Percentiles rank a stretch among this genome's conserved stretches.
Conservation (phyloP, 2,797 vertebrate genomes). For the Neopelma chrysocephalum region DNA sequence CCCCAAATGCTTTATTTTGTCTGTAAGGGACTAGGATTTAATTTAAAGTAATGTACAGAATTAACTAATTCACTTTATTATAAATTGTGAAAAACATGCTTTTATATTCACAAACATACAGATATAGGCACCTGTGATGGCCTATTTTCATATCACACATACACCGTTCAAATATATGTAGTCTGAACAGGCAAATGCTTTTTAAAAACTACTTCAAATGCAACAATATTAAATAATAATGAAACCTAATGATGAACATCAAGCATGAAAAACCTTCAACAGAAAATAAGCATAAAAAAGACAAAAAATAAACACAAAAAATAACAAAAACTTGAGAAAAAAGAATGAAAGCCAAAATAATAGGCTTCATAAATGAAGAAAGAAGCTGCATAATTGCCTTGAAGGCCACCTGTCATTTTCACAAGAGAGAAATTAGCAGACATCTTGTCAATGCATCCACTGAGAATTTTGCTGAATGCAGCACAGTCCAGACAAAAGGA, state of each 20-base stretch:
- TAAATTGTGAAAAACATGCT: not conserved
- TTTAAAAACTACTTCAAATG: not conserved
- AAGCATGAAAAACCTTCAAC: not conserved
- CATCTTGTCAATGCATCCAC: not conserved
- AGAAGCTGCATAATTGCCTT: not conserved
- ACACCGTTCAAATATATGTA: not conserved
- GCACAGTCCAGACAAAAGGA: not conserved
- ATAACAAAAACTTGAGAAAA: not conserved
- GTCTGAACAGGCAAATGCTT: not conserved
- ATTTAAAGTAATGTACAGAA: not conserved
- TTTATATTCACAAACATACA: not conserved
- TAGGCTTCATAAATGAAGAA: not conserved
- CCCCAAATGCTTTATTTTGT: not conserved
- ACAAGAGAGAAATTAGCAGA: not conserved
- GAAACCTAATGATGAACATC: not conserved
- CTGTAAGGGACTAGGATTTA: not conserved
- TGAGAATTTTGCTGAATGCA: not conserved
- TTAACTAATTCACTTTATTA: not conserved
- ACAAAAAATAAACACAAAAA: not conserved
- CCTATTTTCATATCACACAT: not conserved
- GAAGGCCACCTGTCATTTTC: not conserved
- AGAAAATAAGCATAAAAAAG: not conserved
- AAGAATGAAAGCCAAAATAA: not conserved
- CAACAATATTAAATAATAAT: not conserved
- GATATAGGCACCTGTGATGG: not conserved